Conservation (phyloP, 2,888 invertebrate species). For the Eucera pruinosa region DNA sequence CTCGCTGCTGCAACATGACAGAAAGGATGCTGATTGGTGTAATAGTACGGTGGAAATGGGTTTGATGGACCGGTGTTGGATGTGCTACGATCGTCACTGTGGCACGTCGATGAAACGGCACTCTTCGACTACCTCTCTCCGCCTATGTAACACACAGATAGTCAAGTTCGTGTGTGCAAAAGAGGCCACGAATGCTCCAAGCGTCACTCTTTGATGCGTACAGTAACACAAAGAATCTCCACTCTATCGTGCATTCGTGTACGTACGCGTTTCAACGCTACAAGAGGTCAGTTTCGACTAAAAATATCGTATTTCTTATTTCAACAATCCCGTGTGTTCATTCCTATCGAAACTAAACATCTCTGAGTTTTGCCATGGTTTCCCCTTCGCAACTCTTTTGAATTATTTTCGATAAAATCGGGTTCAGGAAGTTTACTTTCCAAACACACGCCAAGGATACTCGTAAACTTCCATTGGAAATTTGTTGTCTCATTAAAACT, state of each 20-base stretch:
- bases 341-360: not conserved
- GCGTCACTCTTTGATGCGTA: slow-evolving; percentile 31
- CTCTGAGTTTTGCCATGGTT: not conserved
- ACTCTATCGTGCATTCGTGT: not conserved
- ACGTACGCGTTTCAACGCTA: slow-evolving; percentile 10
- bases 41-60: slow-evolving; percentile 51
- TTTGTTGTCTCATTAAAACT: too few species aligned
- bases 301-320: slow-evolving; percentile 38
- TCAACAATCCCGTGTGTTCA: not conserved
- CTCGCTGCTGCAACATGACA: slow-evolving; percentile 48
- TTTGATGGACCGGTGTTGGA: slow-evolving; percentile 40
- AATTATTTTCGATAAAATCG: too few species aligned
- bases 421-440: too few species aligned
- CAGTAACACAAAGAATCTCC: slow-evolving; percentile 19
- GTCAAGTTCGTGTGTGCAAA: slow-evolving; percentile 11
- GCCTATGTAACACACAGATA: not conserved
- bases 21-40: slow-evolving; percentile 58
- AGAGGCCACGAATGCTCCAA: slow-evolving; percentile 16
- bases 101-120: slow-evolving; percentile 40
- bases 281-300: slow-evolving; percentile 9
- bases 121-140: slow-evolving; percentile 24
- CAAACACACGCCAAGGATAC: too few species aligned
- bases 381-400: too few species aligned
- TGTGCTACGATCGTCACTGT: slow-evolving; percentile 28
- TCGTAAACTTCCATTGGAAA: too few species aligned